These are phyloP conservation scores for Folsomia manolachei DNA, from an alignment of 2,888 invertebrate species.

Conservation along the genomic window DNA sequence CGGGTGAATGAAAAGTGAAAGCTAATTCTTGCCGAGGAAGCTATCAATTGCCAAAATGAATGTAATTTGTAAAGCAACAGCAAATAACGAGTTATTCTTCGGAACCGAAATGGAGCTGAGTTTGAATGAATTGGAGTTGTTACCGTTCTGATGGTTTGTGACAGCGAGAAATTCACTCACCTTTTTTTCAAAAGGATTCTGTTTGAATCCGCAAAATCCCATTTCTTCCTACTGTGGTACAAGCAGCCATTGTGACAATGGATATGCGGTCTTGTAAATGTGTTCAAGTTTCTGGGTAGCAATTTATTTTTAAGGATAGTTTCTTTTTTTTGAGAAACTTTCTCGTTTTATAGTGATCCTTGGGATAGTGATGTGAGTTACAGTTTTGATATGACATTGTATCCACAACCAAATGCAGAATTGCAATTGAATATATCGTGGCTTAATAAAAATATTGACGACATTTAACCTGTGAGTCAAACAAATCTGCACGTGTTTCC, in stretches of 20 bases:
- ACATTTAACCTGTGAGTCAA: too few species aligned
- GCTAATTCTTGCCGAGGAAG: slow-evolving; percentile 20
- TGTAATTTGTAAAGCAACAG: slow-evolving; percentile 36
- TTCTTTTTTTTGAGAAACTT: too few species aligned
- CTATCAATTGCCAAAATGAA: slow-evolving; percentile 36
- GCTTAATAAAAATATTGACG: too few species aligned
- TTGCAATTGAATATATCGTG: too few species aligned
- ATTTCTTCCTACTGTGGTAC: background rate
- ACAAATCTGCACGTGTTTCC: too few species aligned
- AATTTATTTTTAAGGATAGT: too few species aligned
- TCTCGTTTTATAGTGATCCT: too few species aligned
- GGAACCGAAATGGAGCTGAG: too few species aligned
- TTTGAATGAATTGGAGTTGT: slow-evolving; percentile 23
- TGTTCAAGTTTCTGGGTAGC: background rate
- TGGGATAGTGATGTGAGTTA: too few species aligned
- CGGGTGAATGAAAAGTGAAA: slow-evolving; percentile 8
- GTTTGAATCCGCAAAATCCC: background rate
- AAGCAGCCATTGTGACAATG: background rate
- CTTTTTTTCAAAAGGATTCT: slow-evolving; percentile 5
- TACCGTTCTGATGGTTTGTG: slow-evolving; percentile 28
- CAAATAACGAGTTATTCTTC: too few species aligned
- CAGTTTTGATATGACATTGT: too few species aligned
- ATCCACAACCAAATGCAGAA: too few species aligned
- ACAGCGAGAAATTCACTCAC: slow-evolving; percentile 24
- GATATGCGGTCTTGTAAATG: background rate